Conservation (phyloP, 2,888 invertebrate genomes). For the Lithophane leautieri region DNA sequence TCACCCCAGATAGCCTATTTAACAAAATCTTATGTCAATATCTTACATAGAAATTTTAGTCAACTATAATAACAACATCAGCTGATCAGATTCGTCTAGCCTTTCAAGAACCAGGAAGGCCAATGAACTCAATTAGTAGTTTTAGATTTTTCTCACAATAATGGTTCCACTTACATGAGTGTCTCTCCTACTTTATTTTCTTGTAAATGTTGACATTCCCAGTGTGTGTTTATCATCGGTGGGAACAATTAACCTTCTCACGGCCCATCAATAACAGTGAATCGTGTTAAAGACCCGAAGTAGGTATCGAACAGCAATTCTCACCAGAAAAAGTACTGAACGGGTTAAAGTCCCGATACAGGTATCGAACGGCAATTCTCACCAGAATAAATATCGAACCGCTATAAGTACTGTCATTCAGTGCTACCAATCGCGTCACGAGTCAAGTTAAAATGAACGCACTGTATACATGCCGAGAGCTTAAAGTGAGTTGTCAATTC, state of each 20-base stretch:
- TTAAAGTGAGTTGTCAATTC: not conserved
- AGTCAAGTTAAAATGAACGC: too few species aligned
- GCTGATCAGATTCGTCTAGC: not conserved
- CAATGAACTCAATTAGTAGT: not conserved
- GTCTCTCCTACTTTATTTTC: not conserved
- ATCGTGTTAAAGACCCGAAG: constrained; percentile 15
- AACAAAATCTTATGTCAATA: not conserved
- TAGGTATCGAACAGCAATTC: not conserved
- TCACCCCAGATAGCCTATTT: not conserved
- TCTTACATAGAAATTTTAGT: not conserved
- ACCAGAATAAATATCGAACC: constrained; percentile 9
- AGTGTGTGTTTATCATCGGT: not conserved
- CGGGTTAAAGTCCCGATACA: constrained; percentile 11
- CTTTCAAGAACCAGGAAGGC: not conserved
- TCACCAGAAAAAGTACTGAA: not conserved
- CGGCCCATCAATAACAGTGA: constrained; percentile 5
- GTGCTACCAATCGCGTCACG: too few species aligned
- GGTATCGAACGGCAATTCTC: constrained; percentile 12
- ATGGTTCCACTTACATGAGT: not conserved
- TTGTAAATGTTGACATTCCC: not conserved
- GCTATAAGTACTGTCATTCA: not conserved
- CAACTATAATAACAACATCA: not conserved
- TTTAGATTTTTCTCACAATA: not conserved
- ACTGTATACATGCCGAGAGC: not conserved
- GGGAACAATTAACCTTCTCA: constrained; percentile 23